Conservation (phyloP, 1,140 invertebrate species). For the Hylyphantes graminicola region DNA sequence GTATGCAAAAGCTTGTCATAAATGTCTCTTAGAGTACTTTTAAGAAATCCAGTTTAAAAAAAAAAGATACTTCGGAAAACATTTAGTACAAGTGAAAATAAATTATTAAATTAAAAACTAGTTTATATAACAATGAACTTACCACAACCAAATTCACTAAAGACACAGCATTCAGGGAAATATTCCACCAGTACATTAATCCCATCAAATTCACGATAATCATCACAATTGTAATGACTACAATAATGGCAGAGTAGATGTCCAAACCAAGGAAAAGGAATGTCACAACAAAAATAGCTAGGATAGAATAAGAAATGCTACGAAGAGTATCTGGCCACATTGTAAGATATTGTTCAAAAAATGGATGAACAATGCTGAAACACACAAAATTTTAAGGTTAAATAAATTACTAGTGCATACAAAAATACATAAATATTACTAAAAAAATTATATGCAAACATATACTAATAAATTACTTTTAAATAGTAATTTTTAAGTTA, state of each 20-base stretch:
- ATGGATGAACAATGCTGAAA: constrained; percentile 72
- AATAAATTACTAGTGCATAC: background rate
- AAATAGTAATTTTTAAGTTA: no score
- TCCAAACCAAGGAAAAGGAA: constrained; percentile 73
- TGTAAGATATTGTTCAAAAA: constrained; percentile 74
- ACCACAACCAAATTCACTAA: constrained; percentile 75
- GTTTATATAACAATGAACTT: constrained; percentile 60
- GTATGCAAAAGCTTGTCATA: no score
- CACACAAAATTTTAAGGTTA: constrained; percentile 14
- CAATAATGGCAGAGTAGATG: constrained; percentile 70
- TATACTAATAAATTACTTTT: no score
- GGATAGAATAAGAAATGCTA: constrained; percentile 70
- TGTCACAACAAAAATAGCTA: constrained; percentile 71
- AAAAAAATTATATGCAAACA: background rate
- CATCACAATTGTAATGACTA: constrained; percentile 71
- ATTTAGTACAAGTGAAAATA: background rate
- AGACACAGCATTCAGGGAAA: constrained; percentile 73
- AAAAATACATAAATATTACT: background rate
- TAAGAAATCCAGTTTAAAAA: background rate
- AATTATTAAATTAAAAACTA: background rate
- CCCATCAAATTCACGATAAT: constrained; percentile 72
- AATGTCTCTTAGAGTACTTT: no score
- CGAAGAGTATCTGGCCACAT: constrained; percentile 70
- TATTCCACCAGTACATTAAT: constrained; percentile 73
- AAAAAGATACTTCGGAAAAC: background rate